Conservation (phyloP, 2,797 vertebrate genomes). For the Melanotaenia pygmaea region DNA sequence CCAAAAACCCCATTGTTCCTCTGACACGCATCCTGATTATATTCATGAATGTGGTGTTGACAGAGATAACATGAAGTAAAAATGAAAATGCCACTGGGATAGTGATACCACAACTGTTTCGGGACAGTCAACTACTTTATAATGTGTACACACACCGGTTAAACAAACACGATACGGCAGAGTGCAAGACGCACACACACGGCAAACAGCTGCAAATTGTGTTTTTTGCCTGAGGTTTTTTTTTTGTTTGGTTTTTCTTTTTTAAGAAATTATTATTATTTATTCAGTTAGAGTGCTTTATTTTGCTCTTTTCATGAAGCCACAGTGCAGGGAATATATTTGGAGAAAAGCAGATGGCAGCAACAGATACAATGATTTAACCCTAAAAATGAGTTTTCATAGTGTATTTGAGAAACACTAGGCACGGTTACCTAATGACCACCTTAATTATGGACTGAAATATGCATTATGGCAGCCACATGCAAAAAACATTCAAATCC, state of each 20-base stretch:
- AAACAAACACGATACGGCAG: slow-evolving; percentile 33
- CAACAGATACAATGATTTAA: neutral
- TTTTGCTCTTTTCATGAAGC: slow-evolving; percentile 43
- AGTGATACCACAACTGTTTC: slow-evolving; percentile 56
- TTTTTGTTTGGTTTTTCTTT: neutral
- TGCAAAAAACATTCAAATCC: slow-evolving; percentile 50
- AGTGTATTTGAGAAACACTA: slow-evolving; percentile 25
- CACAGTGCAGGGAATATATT: neutral
- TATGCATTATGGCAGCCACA: slow-evolving; percentile 38
- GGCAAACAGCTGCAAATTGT: slow-evolving; percentile 16
- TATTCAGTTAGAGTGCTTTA: slow-evolving; percentile 36
- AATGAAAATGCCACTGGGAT: slow-evolving; percentile 48
- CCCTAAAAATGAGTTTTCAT: slow-evolving; percentile 10
- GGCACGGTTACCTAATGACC: slow-evolving; percentile 59
- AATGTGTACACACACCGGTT: slow-evolving; percentile 15
- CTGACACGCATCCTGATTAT: slow-evolving; percentile 47
- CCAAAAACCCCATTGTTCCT: slow-evolving; percentile 31
- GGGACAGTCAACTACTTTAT: slow-evolving; percentile 47
- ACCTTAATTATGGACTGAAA: slow-evolving; percentile 29
- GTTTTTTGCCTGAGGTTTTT: slow-evolving; percentile 44
- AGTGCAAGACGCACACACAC: slow-evolving; percentile 14
- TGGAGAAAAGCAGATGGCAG: neutral
- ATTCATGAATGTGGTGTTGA: slow-evolving; percentile 20
- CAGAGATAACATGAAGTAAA: slow-evolving; percentile 29
- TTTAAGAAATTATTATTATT: neutral